Conservation (phyloP, 2,888 invertebrate species). For the Coremacera marginata region DNA sequence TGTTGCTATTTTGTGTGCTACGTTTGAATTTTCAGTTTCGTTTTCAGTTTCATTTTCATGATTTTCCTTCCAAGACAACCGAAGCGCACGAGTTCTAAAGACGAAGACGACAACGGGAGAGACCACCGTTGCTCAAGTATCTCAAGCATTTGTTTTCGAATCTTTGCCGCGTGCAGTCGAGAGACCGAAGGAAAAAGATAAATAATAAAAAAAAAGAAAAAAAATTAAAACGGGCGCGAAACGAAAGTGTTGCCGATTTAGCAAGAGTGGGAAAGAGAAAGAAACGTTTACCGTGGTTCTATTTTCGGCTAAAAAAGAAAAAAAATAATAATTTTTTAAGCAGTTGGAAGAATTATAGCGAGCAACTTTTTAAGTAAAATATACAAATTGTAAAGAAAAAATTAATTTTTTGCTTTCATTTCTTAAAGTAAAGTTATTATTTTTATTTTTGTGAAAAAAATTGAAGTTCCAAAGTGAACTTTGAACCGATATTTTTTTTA, state of each 20-base stretch:
- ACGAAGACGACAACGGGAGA: constrained; percentile 48
- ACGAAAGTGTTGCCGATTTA: not conserved
- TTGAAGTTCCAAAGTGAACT: not conserved
- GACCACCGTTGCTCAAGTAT: constrained; percentile 17
- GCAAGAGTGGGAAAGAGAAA: not conserved
- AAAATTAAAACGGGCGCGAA: not conserved
- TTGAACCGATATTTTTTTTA: not conserved
- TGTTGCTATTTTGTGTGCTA: not conserved
- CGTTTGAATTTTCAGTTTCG: constrained; percentile 49
- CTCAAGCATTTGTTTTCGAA: constrained; percentile 61
- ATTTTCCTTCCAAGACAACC: constrained; percentile 34
- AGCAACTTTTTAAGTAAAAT: not conserved
- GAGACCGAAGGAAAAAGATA: constrained; percentile 49
- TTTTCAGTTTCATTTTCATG: constrained; percentile 56
- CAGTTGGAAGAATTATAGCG: not conserved
- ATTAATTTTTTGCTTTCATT: not conserved
- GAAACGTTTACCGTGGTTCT: constrained; percentile 39
- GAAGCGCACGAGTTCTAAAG: constrained; percentile 50
- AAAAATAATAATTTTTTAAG: not conserved
- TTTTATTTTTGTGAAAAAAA: not conserved
- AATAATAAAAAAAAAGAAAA: constrained; percentile 4
- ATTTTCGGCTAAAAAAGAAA: constrained; percentile 48
- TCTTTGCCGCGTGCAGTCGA: constrained; percentile 62
- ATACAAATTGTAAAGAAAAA: not conserved
- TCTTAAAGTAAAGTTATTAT: not conserved